phyloP scores from a whole-genome alignment of 2,113 vertebrate species.

The Engraulis encrasicolus region DNA sequence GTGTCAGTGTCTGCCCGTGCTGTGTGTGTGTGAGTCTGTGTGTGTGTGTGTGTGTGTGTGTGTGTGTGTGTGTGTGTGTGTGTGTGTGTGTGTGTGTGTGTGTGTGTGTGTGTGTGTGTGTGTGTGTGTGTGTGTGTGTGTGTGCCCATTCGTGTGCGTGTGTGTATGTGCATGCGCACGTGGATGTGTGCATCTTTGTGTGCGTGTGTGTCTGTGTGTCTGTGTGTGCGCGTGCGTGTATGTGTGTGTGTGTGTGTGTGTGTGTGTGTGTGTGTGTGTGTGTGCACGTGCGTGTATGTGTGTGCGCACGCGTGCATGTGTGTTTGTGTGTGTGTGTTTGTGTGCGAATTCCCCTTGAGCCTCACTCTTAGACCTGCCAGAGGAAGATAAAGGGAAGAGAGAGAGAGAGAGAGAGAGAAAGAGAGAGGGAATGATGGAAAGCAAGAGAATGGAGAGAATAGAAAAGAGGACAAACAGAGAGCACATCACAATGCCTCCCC shows the following conservation, averaged over 20 bases:
- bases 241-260: background rate
- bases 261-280: background rate
- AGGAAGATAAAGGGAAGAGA: slow-evolving; percentile 43
- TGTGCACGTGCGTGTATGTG: too few species aligned
- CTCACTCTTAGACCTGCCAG: slow-evolving; percentile 44
- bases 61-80: too few species aligned
- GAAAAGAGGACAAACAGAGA: too few species aligned
- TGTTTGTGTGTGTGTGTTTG: background rate
- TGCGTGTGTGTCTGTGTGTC: background rate
- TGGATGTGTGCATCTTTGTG: background rate
- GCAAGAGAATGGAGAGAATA: too few species aligned
- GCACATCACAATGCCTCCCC: slow-evolving; percentile 19
- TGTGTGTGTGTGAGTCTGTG: too few species aligned
- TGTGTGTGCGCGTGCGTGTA: background rate
- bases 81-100: too few species aligned
- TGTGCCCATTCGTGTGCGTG: background rate
- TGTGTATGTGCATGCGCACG: background rate
- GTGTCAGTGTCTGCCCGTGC: too few species aligned
- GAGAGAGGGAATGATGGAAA: background rate
- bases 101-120: background rate
- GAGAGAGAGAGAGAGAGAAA: slow-evolving; percentile 37
- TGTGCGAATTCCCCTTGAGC: background rate
- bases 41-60: too few species aligned
- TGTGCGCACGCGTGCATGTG: background rate
- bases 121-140: background rate